Evolutionary conservation across 2,113 vertebrate genomes (phyloP).

Genomic region (Oreocharis arfaki): DNA sequence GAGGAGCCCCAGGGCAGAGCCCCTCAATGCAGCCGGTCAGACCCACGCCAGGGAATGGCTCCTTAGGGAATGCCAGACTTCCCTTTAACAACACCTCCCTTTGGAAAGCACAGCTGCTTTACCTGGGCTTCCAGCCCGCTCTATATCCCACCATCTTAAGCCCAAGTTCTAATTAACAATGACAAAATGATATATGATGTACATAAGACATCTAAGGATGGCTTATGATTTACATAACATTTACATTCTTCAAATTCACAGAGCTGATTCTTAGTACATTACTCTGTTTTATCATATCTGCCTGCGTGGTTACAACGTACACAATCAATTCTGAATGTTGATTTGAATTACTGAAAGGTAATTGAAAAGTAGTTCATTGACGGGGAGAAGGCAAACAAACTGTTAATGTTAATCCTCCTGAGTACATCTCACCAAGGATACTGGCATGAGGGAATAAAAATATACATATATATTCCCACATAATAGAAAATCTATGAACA

Average conservation of each 20-base stretch:
- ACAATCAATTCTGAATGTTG: neutral
- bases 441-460: fast-evolving
- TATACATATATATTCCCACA: no score
- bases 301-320: neutral
- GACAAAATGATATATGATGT: neutral
- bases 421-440: neutral
- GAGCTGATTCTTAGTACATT: neutral
- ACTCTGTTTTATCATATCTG: neutral
- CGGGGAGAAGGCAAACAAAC: neutral
- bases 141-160: neutral
- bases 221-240: neutral
- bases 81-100: neutral
- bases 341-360: neutral
- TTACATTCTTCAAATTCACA: neutral
- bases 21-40: neutral
- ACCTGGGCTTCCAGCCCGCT: neutral
- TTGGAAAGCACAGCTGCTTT: neutral
- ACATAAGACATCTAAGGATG: neutral
- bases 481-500: neutral
- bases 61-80: neutral
- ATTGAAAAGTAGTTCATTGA: neutral
- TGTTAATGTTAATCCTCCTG: neutral
- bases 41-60: fast-evolving
- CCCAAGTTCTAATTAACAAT: neutral
- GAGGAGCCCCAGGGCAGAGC: no score